Percentiles rank a stretch among this genome's conserved stretches.
Evolutionary conservation across 2,797 vertebrate species (phyloP).

Genomic region (Eidolon dupreanum): DNA sequence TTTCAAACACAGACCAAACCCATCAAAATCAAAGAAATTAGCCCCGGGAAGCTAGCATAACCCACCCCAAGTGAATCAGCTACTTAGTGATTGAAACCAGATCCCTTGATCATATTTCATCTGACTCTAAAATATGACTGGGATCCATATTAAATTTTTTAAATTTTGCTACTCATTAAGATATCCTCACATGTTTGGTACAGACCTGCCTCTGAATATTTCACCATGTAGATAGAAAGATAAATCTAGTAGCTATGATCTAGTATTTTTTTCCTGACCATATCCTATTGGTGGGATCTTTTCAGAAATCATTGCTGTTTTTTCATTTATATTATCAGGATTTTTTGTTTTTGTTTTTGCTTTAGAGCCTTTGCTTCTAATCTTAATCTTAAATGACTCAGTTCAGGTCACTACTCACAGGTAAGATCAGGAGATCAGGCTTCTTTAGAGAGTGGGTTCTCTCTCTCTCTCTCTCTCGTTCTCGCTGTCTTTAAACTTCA

Average conservation of each 20-base stretch:
- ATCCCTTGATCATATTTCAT: neutral
- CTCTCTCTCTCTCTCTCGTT: too few species aligned
- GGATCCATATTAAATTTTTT: neutral
- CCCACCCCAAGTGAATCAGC: neutral
- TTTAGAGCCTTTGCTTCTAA: slow-evolving; percentile 1
- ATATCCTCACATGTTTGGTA: neutral
- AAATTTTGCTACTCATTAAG: neutral
- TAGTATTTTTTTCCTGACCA: neutral
- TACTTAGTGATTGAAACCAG: neutral
- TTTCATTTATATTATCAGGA: neutral
- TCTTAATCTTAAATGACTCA: neutral
- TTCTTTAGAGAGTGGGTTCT: neutral
- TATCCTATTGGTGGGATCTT: neutral
- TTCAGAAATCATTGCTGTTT: neutral
- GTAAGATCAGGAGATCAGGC: neutral
- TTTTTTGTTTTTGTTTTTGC: neutral
- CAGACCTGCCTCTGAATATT: neutral
- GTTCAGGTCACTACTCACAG: neutral
- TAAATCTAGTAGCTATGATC: neutral
- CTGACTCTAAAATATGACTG: neutral
- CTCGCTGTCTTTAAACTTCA: slow-evolving; percentile 49
- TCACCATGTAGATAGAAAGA: neutral
- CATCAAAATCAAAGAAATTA: neutral
- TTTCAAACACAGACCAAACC: neutral
- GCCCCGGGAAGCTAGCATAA: neutral